Base-by-base conservation (phyloP, 2,888 invertebrate species). In the Calephelis perditalis region DNA sequence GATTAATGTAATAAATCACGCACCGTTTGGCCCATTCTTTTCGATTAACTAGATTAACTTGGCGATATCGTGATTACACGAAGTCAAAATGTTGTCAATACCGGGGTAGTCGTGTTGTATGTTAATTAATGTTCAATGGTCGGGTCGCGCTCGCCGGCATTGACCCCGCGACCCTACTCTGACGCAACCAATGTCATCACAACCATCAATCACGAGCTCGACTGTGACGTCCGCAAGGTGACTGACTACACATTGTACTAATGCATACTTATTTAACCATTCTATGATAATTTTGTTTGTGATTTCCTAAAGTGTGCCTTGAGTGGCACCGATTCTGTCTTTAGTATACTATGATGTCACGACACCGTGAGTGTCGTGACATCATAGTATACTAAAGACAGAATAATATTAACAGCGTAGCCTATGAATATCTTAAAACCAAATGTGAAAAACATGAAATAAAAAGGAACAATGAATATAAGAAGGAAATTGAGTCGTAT, bases 101-200 rank as follows among this genome's bases (percentile, higher is more conserved):
- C 36, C n/a, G 36, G 52, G 36, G 52, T 54, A 40, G 56, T 15
- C 56, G 56, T 40, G 56, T 40, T 44, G 43, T 35, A 59, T 58
- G 62, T 62, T 61, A 65, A 62, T 59, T 62, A 62, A 52, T 57
- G 37, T 35, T 40, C 46, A 68, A 66, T 70, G 69, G 74, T 72
- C 69, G 75, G 52, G 56, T 58, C 57, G 62, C 26, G 46, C 75
- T 76, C 75, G 78, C 74, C 77, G 88, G 76, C 88, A 87, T 84
- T 89, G 88, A 87, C 88, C 88, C 77, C 74, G 72, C 82, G 85
- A 84, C 84, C 86, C 79, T 71, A 69, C 70, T 72, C 76, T 79
- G 82, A 82, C 82, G 86, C 77, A 79, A 79, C 78, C 75, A 79
- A 72, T 83, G 86, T 84, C 88, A 82, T 82, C 78, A 80, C 82